Percentiles rank a stretch among this genome's conserved stretches.
Conservation (phyloP, 2,888 invertebrate species). For the Gari tellinella region DNA sequence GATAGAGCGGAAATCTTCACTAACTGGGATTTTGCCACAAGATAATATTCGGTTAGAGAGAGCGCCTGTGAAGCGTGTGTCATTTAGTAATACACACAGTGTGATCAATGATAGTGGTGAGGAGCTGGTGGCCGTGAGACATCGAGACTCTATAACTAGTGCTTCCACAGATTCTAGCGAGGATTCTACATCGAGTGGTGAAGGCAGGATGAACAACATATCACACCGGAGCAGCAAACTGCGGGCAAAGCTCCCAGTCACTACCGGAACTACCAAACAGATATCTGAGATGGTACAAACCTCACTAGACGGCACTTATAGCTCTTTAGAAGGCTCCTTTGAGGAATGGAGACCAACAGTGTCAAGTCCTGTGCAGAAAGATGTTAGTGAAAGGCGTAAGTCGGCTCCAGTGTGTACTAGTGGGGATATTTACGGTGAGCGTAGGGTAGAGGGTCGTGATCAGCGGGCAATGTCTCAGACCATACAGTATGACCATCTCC, state of each 20-base stretch:
- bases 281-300: slow-evolving; percentile 80
- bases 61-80: slow-evolving; percentile 78
- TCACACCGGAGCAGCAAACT: slow-evolving; percentile 74
- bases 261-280: slow-evolving; percentile 79
- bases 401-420: slow-evolving; percentile 59
- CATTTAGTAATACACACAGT: slow-evolving; percentile 79
- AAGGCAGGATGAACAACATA: slow-evolving; percentile 66
- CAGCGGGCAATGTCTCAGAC: slow-evolving; percentile 55
- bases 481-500: slow-evolving; percentile 38
- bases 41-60: slow-evolving; percentile 62
- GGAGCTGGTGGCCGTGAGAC: slow-evolving; percentile 68
- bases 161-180: slow-evolving; percentile 80
- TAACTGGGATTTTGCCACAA: slow-evolving; percentile 51
- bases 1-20: slow-evolving; percentile 58
- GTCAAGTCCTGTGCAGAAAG: slow-evolving; percentile 51
- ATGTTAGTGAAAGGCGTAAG: slow-evolving; percentile 63
- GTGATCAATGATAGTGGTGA: slow-evolving; percentile 76
- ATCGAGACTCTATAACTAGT: slow-evolving; percentile 79
- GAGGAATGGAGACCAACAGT: slow-evolving; percentile 65
- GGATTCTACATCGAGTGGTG: slow-evolving; percentile 79
- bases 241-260: slow-evolving; percentile 77
- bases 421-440: slow-evolving; percentile 44
- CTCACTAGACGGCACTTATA: slow-evolving; percentile 69
- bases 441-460: slow-evolving; percentile 51
- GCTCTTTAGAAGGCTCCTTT: slow-evolving; percentile 57